Base-by-base conservation (phyloP, 1,140 invertebrate species). In the honey bee (Apis mellifera) region DNA sequence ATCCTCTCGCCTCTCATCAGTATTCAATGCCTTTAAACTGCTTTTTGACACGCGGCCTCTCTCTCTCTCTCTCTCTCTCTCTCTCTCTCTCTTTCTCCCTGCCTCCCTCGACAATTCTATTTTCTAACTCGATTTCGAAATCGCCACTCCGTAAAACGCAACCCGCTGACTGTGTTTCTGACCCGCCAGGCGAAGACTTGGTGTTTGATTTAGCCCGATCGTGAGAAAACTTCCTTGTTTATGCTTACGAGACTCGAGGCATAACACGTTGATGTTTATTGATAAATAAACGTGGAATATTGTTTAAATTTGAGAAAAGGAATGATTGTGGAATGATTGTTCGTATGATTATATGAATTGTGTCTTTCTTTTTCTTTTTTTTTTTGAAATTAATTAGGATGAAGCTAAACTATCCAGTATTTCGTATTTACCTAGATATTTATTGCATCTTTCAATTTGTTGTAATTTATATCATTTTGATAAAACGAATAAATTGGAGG, bases 21-120 rank as follows among this genome's bases (percentile, higher is more conserved):
- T 91, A 92, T 92, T 92, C 91, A 90, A 86, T 86, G 74, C 84
- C 72, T 78, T 77, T 89, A 82, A 88, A 89, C 87, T 90, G 90
- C 89, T 90, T 92, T 91, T 90, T 90, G 84, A 90, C 89, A 85
- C 84, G 86, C 42, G 8, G 15, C 17, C 54, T 15, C 75, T 32
- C 2, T 32, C 32, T 32, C 2, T 32, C 32, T 32, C 32, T 32
- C 32, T 32, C 32, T 42, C 5, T 42, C 32, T 42, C 5, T 42
- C 5, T 42, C 4, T 0, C 64, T 0, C 55, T 11, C 32, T 15
- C 54, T n/a, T n/a, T n/a, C n/a, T n/a, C n/a, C n/a, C n/a, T n/a
- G n/a, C n/a, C n/a, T n/a, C 73, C 78, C 78, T 60, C 72, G 66
- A 75, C 26, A 88, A 92, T 92, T 91, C 83, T 88, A 91, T 92